phyloP scores from a whole-genome alignment of 2,113 vertebrate species.

The Eolophus roseicapilla region DNA sequence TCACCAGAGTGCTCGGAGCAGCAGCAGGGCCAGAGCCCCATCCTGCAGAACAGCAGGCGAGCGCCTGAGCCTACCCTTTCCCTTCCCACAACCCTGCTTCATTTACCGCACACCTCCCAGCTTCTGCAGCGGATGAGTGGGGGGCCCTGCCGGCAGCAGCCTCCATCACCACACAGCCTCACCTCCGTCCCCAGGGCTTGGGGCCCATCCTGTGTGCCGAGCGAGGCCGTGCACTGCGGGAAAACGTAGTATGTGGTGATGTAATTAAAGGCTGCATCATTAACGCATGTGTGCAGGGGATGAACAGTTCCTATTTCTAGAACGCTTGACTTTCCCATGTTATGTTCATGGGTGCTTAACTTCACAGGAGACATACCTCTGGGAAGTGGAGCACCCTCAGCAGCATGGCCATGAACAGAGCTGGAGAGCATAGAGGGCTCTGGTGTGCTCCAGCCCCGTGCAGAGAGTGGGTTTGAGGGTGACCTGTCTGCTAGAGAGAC shows the following conservation, averaged over 20 bases:
- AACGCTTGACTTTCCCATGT: background rate
- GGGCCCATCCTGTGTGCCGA: conserved; percentile 24
- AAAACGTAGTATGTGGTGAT: background rate
- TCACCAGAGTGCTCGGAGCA: background rate
- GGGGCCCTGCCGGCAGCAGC: background rate
- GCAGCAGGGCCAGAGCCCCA: accelerated
- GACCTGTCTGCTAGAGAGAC: background rate
- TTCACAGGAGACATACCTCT: background rate
- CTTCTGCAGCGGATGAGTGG: conserved; percentile 48
- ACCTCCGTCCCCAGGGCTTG: background rate
- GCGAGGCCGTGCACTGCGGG: accelerated
- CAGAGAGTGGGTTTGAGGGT: background rate
- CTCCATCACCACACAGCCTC: background rate
- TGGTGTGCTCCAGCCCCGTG: background rate
- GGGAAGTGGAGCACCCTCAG: background rate
- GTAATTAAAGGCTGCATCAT: conserved; percentile 18
- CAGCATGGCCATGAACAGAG: background rate
- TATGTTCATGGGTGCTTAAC: background rate
- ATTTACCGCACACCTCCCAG: conserved; percentile 53
- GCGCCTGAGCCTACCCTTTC: background rate
- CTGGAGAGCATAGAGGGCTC: background rate
- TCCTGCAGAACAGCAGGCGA: background rate
- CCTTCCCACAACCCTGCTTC: conserved; percentile 53
- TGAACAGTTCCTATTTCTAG: background rate
- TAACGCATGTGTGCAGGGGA: background rate